Conservation (phyloP, 1,140 invertebrate genomes). For the Metopolophium dirhodum region DNA sequence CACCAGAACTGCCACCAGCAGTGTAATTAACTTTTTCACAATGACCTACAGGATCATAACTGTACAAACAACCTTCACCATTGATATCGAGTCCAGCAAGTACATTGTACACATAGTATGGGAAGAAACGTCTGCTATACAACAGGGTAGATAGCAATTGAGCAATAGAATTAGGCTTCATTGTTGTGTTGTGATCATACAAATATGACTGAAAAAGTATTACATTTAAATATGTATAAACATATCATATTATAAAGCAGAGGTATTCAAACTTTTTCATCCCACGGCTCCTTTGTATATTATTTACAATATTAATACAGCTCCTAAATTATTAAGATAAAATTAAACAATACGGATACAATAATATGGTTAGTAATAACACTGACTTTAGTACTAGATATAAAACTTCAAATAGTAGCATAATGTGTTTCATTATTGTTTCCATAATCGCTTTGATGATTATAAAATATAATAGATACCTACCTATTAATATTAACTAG, state of each 20-base stretch:
- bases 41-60: conserved; percentile 97
- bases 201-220: conserved; percentile 81
- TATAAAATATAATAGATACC: too few relatives aligned
- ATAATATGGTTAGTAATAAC: too few relatives aligned
- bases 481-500: too few relatives aligned
- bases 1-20: conserved; percentile 83
- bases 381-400: too few relatives aligned
- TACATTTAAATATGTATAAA: neutral
- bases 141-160: conserved; percentile 96
- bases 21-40: conserved; percentile 81
- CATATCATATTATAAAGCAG: neutral
- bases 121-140: conserved; percentile 97
- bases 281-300: too few relatives aligned
- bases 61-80: conserved; percentile 93
- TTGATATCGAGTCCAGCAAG: conserved; percentile 86
- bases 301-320: too few relatives aligned
- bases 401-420: too few relatives aligned
- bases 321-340: too few relatives aligned
- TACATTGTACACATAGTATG: conserved; percentile 96
- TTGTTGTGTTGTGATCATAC: conserved; percentile 92
- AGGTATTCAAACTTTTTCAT: too few relatives aligned
- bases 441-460: too few relatives aligned
- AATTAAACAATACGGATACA: too few relatives aligned
- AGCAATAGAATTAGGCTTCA: conserved; percentile 90
- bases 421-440: too few relatives aligned